Conservation (phyloP, 2,888 invertebrate genomes). For the Dioctria rufipes region DNA sequence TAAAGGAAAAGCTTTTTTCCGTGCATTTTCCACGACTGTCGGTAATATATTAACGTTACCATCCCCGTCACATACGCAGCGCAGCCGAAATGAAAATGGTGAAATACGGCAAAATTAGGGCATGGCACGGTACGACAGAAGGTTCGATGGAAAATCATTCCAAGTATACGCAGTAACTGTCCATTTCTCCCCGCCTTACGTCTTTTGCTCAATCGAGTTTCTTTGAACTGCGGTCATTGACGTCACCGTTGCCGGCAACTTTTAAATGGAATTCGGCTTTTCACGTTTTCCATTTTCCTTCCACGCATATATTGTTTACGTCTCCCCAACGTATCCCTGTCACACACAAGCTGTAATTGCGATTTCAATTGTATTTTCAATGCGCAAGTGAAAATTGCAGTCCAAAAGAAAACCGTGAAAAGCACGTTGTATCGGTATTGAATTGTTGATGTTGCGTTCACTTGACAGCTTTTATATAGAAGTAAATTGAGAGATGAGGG, state of each 20-base stretch:
- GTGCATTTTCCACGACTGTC: constrained; percentile 16
- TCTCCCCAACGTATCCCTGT: background rate
- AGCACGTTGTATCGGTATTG: too few relatives aligned
- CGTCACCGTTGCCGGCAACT: constrained; percentile 46
- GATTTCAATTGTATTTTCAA: too few relatives aligned
- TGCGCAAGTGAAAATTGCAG: constrained; percentile 27
- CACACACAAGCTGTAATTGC: background rate
- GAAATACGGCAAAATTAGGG: background rate
- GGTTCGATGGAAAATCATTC: too few relatives aligned
- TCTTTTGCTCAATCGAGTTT: background rate
- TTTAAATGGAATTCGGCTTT: background rate
- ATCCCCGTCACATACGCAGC: background rate
- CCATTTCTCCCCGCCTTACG: background rate
- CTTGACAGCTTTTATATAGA: too few relatives aligned
- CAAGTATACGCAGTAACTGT: background rate
- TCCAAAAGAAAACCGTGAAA: background rate
- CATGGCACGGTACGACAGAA: background rate
- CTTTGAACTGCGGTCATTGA: constrained; percentile 43
- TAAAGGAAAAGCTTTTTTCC: constrained; percentile 1
- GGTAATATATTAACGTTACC: background rate
- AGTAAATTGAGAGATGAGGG: too few relatives aligned
- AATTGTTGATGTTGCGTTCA: too few relatives aligned
- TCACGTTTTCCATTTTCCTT: constrained; percentile 10
- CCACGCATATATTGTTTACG: constrained; percentile 28
- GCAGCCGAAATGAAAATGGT: constrained; percentile 4